phyloP scores from a whole-genome alignment of 2,113 vertebrate genomes.

The Epinephelus moara region DNA sequence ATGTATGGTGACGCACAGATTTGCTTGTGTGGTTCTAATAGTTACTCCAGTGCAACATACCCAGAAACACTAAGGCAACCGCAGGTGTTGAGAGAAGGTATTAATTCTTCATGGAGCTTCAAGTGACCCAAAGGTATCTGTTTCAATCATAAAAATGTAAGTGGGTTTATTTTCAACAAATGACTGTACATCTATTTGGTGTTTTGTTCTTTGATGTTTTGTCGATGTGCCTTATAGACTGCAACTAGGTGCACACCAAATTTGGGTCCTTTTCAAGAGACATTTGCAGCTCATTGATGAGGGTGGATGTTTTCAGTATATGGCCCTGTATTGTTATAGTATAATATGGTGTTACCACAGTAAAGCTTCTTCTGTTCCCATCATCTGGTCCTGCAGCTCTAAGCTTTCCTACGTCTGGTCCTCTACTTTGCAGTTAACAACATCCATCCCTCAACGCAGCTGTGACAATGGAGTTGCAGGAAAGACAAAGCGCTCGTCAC shows the following conservation, averaged over 20 bases:
- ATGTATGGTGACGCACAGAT: background rate
- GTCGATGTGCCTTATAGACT: background rate
- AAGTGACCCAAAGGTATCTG: background rate
- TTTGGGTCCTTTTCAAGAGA: background rate
- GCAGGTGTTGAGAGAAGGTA: background rate
- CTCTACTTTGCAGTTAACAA: constrained; percentile 47
- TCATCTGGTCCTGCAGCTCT: constrained; percentile 41
- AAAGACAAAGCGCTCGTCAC: constrained; percentile 61
- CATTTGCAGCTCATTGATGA: constrained; percentile 13
- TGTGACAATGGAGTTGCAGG: constrained; percentile 58
- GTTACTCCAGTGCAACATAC: background rate
- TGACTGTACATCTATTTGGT: background rate
- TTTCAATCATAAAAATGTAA: background rate
- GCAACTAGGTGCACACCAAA: background rate
- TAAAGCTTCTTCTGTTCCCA: constrained; percentile 26
- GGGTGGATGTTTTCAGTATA: constrained; percentile 1
- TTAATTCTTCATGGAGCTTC: background rate
- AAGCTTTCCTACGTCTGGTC: constrained; percentile 35
- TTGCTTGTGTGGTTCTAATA: background rate
- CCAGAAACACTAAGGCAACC: background rate
- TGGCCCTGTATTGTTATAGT: constrained; percentile 2
- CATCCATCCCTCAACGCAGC: constrained; percentile 42
- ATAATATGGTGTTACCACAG: constrained; percentile 11
- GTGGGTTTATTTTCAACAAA: background rate
- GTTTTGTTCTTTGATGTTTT: background rate